Conservation (phyloP, 2,113 vertebrate species). For the Tauraco erythrolophus region DNA sequence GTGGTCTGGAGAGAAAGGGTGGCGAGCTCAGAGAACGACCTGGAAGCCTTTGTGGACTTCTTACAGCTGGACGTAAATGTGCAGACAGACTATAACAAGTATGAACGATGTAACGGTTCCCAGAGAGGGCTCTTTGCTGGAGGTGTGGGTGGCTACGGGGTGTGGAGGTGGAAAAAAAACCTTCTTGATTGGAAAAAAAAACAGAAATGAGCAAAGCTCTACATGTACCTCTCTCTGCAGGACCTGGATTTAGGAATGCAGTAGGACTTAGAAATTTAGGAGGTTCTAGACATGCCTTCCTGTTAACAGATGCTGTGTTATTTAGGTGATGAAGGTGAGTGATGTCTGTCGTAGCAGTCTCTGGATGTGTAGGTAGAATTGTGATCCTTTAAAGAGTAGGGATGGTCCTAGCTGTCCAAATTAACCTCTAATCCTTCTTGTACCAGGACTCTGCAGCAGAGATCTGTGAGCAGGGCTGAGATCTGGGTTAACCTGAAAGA, state of each 20-base stretch:
- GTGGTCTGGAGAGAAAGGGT: not conserved
- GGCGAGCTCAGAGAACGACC: not conserved
- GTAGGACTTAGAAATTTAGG: not conserved
- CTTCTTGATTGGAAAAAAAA: not conserved
- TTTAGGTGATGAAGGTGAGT: not conserved
- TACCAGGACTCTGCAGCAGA: not conserved
- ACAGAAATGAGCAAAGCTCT: not conserved
- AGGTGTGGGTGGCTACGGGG: not conserved
- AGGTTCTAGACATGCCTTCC: not conserved
- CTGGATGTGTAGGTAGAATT: not conserved
- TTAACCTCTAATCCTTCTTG: not conserved
- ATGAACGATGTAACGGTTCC: not conserved
- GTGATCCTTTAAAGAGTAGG: not conserved
- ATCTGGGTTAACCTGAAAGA: not conserved
- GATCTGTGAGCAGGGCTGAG: not conserved
- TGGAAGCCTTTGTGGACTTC: not conserved
- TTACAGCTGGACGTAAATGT: accelerated
- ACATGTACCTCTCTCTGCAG: not conserved
- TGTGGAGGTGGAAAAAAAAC: not conserved
- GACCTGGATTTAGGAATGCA: not conserved
- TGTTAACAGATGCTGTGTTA: not conserved
- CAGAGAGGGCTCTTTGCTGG: not conserved
- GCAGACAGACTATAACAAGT: not conserved
- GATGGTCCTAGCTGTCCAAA: not conserved
- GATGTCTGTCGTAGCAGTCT: accelerated